Conservation (phyloP, 30 jellyfish, hydroid and myxozoan genomes). For the Catostylus mosaicus region DNA sequence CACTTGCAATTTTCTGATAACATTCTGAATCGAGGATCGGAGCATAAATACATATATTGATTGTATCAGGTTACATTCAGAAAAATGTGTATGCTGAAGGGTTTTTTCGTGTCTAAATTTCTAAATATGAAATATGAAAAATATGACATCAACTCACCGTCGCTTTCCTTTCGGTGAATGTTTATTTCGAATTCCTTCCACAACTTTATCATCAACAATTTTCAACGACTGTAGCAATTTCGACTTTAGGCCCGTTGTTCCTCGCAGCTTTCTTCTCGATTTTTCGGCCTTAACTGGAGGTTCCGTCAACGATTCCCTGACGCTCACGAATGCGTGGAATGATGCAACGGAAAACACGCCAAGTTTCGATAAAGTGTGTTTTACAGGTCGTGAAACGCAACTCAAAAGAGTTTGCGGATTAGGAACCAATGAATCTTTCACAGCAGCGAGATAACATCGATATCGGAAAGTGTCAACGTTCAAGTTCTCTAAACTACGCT, state of each 20-base stretch:
- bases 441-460: constrained; percentile 85
- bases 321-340: constrained; percentile 85
- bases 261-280: constrained; percentile 55
- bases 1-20: too few species aligned
- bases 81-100: too few species aligned
- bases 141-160: constrained; percentile 1
- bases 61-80: too few species aligned
- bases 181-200: constrained; percentile 76
- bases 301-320: constrained; percentile 58
- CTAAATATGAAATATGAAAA: background rate
- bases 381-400: constrained; percentile 81
- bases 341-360: constrained; percentile 96
- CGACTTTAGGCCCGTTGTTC: constrained; percentile 75
- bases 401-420: constrained; percentile 89
- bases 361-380: constrained; percentile 86
- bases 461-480: constrained; percentile 74
- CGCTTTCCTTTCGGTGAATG: constrained; percentile 74
- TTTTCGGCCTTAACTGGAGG: constrained; percentile 71
- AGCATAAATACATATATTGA: too few species aligned
- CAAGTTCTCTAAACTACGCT: constrained; percentile 77
- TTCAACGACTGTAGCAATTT: constrained; percentile 75
- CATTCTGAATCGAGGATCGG: too few species aligned
- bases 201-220: constrained; percentile 82
- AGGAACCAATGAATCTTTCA: constrained; percentile 74
- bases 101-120: too few species aligned